phyloP scores from a whole-genome alignment of 37 sponge, comb jelly and placozoan genomes.

The Lycopodina hypogea region DNA sequence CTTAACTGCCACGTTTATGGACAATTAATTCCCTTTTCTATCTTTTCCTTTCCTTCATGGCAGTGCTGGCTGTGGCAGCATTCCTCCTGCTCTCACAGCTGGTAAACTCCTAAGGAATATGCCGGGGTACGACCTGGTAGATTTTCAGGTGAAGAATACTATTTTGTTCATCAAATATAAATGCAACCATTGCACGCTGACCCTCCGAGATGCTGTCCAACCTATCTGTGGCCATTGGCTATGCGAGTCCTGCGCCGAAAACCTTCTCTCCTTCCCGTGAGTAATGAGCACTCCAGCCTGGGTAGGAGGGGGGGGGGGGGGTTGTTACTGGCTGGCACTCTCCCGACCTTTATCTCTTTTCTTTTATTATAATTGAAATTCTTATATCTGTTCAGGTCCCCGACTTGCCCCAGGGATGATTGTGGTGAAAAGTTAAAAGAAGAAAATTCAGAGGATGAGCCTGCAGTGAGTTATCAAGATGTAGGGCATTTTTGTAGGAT shows the following conservation, averaged over 20 bases:
- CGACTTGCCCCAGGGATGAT: not conserved
- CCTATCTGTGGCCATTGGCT: conserved; percentile 67
- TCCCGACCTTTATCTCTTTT: too few species aligned
- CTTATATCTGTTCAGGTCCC: not conserved
- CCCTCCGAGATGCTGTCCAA: conserved; percentile 65
- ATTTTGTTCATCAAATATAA: conserved; percentile 19
- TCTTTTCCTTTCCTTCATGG: too few species aligned
- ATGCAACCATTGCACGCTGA: conserved; percentile 41
- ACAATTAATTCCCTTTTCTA: too few species aligned
- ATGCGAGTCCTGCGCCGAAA: conserved; percentile 51
- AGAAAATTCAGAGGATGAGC: not conserved
- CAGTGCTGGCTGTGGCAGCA: too few species aligned
- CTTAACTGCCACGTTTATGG: too few species aligned
- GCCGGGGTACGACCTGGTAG: not conserved
- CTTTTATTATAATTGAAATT: too few species aligned
- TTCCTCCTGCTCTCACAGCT: too few species aligned
- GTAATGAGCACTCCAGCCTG: not conserved
- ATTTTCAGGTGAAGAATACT: not conserved
- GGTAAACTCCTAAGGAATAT: too few species aligned
- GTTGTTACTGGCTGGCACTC: not conserved
- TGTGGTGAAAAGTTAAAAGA: conserved; percentile 2
- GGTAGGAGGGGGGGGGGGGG: not conserved
- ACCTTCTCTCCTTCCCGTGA: conserved; percentile 3
- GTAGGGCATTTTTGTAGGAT: too few species aligned
- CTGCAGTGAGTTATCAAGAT: not conserved